Evolutionary conservation across 1,140 invertebrate genomes (phyloP), one percentile per base, ranked within the genome.

Genomic region (Pygmarrhopalites habei): DNA sequence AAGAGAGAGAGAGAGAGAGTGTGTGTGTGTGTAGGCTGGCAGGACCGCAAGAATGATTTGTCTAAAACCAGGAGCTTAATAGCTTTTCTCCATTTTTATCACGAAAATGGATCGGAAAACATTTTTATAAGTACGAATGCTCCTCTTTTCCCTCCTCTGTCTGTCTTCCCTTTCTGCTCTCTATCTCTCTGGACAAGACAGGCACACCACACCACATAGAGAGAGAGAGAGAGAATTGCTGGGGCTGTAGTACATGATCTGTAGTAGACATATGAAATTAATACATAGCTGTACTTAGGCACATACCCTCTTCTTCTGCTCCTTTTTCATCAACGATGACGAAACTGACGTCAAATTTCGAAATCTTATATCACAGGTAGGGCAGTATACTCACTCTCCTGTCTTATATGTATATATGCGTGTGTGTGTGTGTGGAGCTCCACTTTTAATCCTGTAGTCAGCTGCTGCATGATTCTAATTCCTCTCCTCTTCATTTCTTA

Each of bases 81-180:
- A 61, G 59, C 59, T 61, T 61, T 61, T 53, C 49, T 47, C 44
- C 49, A 61, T 61, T 61, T 61, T 61, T 61, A 61, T 61, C 59
- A 52, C n/a, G 59, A 53, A 61, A 61, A 61, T 61, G 59, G 59
- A 61, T 61, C 47, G 49, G 39, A 29, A 61, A 61, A 61, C 59
- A 61, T 52, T 61, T 61, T 53, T 53, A 52, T 41, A 52, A 26
- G 49, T 52, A 26, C 25, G 25, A 52, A 52, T 52, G 14, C 14
- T n/a, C 5, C 10, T 19, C 23, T 26, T 52, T 52, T 52, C 23
- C 49, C 5, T 5, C 44, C 5, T 25, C n/a, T 10, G n/a, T 25
- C 19, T n/a, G 4, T 47, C n/a, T 25, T 47, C 44, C n/a, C 7
- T n/a, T 5, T 47, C 5, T 21, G 19, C 23, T 10, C 19, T 47